These are phyloP conservation scores for Pollachius pollachius DNA, from an alignment of 2,113 vertebrate genomes.

Conservation along the genomic window DNA sequence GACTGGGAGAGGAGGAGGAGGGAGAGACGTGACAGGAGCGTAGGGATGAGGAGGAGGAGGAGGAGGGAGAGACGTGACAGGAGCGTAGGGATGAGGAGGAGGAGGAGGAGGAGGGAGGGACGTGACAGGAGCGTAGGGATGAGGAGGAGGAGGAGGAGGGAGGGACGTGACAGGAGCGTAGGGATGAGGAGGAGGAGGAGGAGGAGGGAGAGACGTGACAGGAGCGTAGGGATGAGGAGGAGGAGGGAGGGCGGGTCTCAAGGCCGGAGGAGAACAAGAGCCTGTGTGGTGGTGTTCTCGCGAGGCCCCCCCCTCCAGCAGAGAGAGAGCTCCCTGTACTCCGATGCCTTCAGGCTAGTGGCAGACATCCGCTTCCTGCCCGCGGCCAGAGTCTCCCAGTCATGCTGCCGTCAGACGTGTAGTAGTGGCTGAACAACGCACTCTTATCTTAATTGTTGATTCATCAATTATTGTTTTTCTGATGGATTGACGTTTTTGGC, in stretches of 20 bases:
- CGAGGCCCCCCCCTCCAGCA: slow-evolving; percentile 10
- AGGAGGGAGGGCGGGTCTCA: slow-evolving; percentile 20
- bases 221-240: background rate
- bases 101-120: background rate
- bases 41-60: background rate
- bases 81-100: background rate
- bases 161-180: background rate
- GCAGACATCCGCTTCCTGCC: slow-evolving; percentile 22
- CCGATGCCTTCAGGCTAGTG: slow-evolving; percentile 43
- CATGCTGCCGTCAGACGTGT: too few relatives aligned
- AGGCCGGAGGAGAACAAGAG: slow-evolving; percentile 44
- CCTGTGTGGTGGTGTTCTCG: slow-evolving; percentile 25
- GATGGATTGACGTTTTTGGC: too few relatives aligned
- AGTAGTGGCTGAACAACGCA: too few relatives aligned
- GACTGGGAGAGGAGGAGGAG: too few relatives aligned
- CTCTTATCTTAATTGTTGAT: too few relatives aligned
- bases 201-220: too few relatives aligned
- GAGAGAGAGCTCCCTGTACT: slow-evolving; percentile 32
- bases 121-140: too few relatives aligned
- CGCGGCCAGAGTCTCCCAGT: background rate
- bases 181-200: background rate
- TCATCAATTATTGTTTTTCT: too few relatives aligned
- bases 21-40: too few relatives aligned
- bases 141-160: background rate
- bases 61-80: background rate